Percentiles rank a stretch among this genome's conserved stretches.
Conservation (phyloP, 1,140 invertebrate genomes). For the Idris sp. region DNA sequence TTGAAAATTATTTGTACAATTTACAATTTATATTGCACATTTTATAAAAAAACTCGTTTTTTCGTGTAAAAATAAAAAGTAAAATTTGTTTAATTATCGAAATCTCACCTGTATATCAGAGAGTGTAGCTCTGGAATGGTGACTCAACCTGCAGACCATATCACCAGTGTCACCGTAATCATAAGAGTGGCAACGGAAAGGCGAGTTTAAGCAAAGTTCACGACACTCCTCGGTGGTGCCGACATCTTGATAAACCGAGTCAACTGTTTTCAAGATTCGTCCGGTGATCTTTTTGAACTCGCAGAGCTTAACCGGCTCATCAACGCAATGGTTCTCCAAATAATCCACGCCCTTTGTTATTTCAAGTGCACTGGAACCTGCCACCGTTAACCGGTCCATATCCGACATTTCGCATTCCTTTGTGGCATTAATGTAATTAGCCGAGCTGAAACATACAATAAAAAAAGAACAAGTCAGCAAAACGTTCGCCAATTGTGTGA, state of each 20-base stretch:
- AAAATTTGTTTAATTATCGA: too few species aligned
- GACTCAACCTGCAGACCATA: slow-evolving; percentile 93
- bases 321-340: slow-evolving; percentile 93
- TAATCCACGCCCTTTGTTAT: slow-evolving; percentile 87
- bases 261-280: slow-evolving; percentile 94
- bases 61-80: too few species aligned
- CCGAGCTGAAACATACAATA: slow-evolving; percentile 84
- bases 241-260: slow-evolving; percentile 94
- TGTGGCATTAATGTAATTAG: slow-evolving; percentile 91
- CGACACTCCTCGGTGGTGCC: slow-evolving; percentile 91
- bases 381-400: slow-evolving; percentile 92
- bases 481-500: slow-evolving; percentile 15
- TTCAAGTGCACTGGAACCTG: slow-evolving; percentile 86
- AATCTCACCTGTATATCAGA: slow-evolving; percentile 87
- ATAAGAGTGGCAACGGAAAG: slow-evolving; percentile 92
- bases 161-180: slow-evolving; percentile 95
- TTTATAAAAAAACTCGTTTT: too few species aligned
- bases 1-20: too few species aligned
- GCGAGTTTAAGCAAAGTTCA: slow-evolving; percentile 91
- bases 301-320: slow-evolving; percentile 93
- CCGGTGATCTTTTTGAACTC: slow-evolving; percentile 94
- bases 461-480: background rate
- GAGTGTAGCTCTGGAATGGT: slow-evolving; percentile 92
- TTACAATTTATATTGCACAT: too few species aligned
- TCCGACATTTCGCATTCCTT: slow-evolving; percentile 92